A percentile compares a stretch with the other conserved stretches of the same genome.
Evolutionary conservation across 2,888 invertebrate species (phyloP).

Genomic region (Parelbella ahira): DNA sequence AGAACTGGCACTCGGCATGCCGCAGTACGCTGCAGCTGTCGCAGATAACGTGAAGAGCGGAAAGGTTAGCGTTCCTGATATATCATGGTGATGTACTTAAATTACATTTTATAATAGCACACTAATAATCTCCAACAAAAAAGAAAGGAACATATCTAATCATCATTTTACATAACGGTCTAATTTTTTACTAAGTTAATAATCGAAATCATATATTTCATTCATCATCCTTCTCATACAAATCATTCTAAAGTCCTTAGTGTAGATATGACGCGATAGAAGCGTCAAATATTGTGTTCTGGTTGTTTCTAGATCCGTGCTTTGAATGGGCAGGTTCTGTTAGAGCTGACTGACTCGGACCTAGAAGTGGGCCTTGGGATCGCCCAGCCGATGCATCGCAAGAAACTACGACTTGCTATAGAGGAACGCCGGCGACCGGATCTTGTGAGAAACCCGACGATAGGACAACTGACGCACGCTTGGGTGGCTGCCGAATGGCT

Average conservation of each 20-base stretch:
- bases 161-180: background rate
- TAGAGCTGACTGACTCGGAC: constrained; percentile 95
- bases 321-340: constrained; percentile 89
- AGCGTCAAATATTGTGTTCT: constrained; percentile 81
- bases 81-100: too few relatives aligned
- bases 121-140: too few relatives aligned
- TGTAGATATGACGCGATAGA: constrained; percentile 59
- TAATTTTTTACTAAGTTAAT: too few relatives aligned
- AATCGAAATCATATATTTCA: too few relatives aligned
- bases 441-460: constrained; percentile 91
- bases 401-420: constrained; percentile 94
- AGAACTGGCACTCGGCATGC: constrained; percentile 96
- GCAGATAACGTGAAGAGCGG: constrained; percentile 97
- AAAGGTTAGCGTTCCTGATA: constrained; percentile 81
- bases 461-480: constrained; percentile 92
- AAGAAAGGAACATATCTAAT: too few relatives aligned
- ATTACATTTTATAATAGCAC: too few relatives aligned
- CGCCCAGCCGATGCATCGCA: constrained; percentile 94
- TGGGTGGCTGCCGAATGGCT: constrained; percentile 98
- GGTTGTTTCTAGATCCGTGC: constrained; percentile 84
- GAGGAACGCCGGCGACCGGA: constrained; percentile 95
- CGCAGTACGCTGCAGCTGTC: constrained; percentile 93
- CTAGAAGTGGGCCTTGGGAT: constrained; percentile 95
- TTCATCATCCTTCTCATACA: constrained; percentile 14
- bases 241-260: constrained; percentile 26